These are phyloP conservation scores for Todiramphus chloris DNA, from an alignment of 2,113 vertebrate genomes.

Conservation along the genomic window DNA sequence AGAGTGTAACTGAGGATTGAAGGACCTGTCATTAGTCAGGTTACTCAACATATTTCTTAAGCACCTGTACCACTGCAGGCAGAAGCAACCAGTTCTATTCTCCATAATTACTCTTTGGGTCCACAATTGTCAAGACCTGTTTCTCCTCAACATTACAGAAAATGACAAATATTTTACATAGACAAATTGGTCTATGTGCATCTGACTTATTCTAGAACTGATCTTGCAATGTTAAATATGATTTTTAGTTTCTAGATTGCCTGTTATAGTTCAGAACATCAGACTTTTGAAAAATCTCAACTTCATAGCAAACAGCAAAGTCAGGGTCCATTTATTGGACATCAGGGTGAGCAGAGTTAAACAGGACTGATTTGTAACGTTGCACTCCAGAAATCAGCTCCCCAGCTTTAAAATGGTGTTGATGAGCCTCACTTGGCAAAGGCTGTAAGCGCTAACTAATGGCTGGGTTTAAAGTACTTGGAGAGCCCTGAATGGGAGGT, in stretches of 20 bases:
- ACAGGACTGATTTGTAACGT: not conserved
- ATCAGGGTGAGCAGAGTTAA: not conserved
- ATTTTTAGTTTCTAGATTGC: not conserved
- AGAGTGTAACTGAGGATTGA: not conserved
- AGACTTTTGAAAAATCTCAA: not conserved
- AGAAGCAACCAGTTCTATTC: not conserved
- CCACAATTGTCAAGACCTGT: not conserved
- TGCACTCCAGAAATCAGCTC: not conserved
- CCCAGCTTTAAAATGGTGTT: not conserved
- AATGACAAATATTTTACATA: not conserved
- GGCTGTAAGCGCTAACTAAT: not conserved
- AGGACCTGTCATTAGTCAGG: not conserved
- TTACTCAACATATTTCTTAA: not conserved
- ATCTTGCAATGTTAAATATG: not conserved
- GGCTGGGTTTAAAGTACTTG: not conserved
- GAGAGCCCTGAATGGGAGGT: not conserved
- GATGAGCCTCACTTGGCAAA: not conserved
- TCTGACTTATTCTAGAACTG: not conserved
- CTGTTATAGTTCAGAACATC: not conserved
- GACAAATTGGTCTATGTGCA: not conserved
- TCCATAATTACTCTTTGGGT: not conserved
- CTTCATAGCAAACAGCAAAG: not conserved
- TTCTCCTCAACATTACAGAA: not conserved
- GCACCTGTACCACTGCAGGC: not conserved
- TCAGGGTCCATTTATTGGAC: not conserved